Evolutionary conservation across 2,888 invertebrate species (phyloP).

Genomic region (Calameuta idolon): DNA sequence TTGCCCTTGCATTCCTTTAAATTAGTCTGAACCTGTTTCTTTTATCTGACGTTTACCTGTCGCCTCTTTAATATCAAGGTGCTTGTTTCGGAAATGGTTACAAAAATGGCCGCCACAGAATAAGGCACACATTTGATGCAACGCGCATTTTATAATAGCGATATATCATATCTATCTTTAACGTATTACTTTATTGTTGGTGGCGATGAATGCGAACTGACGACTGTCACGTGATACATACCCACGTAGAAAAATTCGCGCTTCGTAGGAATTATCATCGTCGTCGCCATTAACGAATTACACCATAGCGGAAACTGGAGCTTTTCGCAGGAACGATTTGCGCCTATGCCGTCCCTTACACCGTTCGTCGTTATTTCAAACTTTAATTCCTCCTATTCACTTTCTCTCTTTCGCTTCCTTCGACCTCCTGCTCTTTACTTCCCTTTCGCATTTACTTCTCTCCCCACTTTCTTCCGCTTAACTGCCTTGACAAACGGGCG

Average conservation of each 20-base stretch:
- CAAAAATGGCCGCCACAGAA: constrained; percentile 65
- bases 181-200: constrained; percentile 27
- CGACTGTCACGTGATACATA: background rate
- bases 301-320: background rate
- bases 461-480: background rate
- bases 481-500: constrained; percentile 18
- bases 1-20: background rate
- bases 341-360: background rate
- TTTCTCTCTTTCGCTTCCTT: background rate
- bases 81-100: constrained; percentile 55
- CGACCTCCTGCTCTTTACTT: constrained; percentile 18
- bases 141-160: constrained; percentile 58
- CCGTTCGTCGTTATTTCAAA: background rate
- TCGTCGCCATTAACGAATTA: constrained; percentile 3
- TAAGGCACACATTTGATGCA: constrained; percentile 68
- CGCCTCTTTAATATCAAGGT: constrained; percentile 35
- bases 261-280: background rate
- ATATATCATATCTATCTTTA: constrained; percentile 36
- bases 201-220: constrained; percentile 25
- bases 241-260: background rate
- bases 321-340: constrained; percentile 8
- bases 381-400: background rate
- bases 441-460: constrained; percentile 8
- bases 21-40: background rate
- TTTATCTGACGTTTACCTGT: constrained; percentile 15